Base-by-base conservation (phyloP, 2,113 vertebrate genomes). In the Esox niger region DNA sequence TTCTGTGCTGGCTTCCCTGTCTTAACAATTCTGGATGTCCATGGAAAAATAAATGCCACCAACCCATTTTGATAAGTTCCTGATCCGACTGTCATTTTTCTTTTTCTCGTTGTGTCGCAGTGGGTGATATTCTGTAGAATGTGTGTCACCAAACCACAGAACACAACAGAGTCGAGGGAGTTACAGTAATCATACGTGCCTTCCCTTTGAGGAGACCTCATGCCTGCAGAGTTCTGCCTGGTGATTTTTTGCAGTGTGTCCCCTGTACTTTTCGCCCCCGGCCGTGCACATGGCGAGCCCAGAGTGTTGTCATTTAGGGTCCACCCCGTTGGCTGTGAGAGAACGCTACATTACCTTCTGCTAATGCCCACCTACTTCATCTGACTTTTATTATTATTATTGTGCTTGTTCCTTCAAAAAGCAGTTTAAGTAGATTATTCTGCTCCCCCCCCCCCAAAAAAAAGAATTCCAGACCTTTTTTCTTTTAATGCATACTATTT, bases 31-130 rank as follows among this genome's bases (percentile, higher is more conserved):
- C 38, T 43, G 38, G 13, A 80, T 26, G 79, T 81, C 75, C 67
- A 73, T 11, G 30, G 1, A 43, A 4, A 43, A 43, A 17, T 46
- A 65, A 13, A 66, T 71, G 75, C 76, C 66, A 71, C 76, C 77
- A 74, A 83, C 79, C 74, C 76, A 10, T 58, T n/a, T 47, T 43
- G 82, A 84, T 84, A 82, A 85, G 69, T 84, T 27, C 38, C 47
- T 27, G 25, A 47, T 43, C 35, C 25, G 20, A 17, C 6, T 10
- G 21, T 3, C 11, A 25, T 27, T 13, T 46, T 38, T 57, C 9
- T 57, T 26, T 60, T 60, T 60, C 17, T n/a, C 78, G 64, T 80
- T 78, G 83, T 82, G 77, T 77, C 70, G 80, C 77, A 66, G 64
- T 87, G 82, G 47, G n/a, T 52, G n/a, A 52, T 52, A 6, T 9